Conservation (phyloP, 2,113 vertebrate genomes). For the Danionella cerebrum region DNA sequence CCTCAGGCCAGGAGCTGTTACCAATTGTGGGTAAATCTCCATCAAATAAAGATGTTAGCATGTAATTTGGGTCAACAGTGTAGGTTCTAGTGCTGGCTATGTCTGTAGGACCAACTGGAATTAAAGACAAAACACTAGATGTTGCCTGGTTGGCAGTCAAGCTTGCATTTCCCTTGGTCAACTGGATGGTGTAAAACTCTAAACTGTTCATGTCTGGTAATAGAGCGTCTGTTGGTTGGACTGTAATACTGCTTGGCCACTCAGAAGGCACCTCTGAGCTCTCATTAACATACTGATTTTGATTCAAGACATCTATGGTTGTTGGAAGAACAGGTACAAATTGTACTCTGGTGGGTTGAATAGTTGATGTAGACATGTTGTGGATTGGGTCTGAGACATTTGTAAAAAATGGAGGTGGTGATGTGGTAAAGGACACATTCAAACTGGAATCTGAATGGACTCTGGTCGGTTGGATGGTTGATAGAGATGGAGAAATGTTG, state of each 20-base stretch:
- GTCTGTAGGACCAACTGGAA: constrained; percentile 36
- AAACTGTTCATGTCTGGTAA: constrained; percentile 73
- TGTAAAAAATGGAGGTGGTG: not conserved
- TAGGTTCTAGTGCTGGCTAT: constrained; percentile 37
- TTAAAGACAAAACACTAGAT: constrained; percentile 22
- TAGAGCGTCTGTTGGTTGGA: constrained; percentile 66
- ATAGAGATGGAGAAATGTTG: constrained; percentile 11
- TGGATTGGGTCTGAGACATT: not conserved
- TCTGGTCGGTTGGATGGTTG: constrained; percentile 27
- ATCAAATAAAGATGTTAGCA: constrained; percentile 31
- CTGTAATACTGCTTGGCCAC: constrained; percentile 55
- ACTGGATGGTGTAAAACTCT: constrained; percentile 67
- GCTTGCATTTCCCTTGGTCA: constrained; percentile 53
- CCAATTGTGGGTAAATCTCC: constrained; percentile 12
- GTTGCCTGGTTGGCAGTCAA: constrained; percentile 45
- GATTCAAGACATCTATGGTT: constrained; percentile 29
- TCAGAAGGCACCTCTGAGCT: constrained; percentile 41
- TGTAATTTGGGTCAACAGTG: constrained; percentile 20
- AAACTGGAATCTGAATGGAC: constrained; percentile 29
- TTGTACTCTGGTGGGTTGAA: constrained; percentile 25
- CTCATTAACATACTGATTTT: constrained; percentile 34
- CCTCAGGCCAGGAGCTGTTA: constrained; percentile 43
- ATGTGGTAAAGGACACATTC: not conserved
- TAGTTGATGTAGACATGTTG: constrained; percentile 6
- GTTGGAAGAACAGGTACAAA: constrained; percentile 34